Percentiles rank a stretch among this genome's conserved stretches.
Conservation (phyloP, 2,797 vertebrate genomes). For the Pyrocephalus nanus region DNA sequence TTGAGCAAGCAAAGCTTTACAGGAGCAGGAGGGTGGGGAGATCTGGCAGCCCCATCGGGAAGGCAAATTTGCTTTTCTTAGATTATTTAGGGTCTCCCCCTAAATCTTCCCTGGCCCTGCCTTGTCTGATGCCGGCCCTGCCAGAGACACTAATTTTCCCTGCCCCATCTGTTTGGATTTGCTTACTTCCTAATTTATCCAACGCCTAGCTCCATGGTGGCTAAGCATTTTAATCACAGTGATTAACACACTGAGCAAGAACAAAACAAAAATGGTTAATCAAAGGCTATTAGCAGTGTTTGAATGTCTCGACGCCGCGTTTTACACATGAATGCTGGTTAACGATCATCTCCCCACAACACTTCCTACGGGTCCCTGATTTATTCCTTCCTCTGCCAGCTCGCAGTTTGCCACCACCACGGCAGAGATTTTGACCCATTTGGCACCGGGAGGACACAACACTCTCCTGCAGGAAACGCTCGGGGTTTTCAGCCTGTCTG, state of each 20-base stretch:
- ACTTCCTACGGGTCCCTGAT: background rate
- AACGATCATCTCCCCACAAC: constrained; percentile 50
- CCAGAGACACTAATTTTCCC: constrained; percentile 55
- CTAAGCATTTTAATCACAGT: constrained; percentile 71
- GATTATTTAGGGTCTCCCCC: constrained; percentile 23
- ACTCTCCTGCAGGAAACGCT: background rate
- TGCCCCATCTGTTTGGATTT: constrained; percentile 71
- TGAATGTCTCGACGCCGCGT: constrained; percentile 27
- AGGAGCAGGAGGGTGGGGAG: background rate
- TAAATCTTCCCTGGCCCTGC: constrained; percentile 42
- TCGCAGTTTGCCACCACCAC: constrained; percentile 15
- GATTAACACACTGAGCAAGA: constrained; percentile 70
- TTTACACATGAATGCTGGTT: constrained; percentile 58
- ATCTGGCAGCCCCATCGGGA: background rate
- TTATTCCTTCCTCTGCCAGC: constrained; percentile 19
- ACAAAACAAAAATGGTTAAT: constrained; percentile 72
- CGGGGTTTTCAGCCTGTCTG: background rate
- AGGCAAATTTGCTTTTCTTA: background rate
- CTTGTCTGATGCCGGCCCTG: background rate
- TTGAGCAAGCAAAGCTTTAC: background rate
- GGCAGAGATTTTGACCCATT: constrained; percentile 24
- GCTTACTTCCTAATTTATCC: constrained; percentile 62
- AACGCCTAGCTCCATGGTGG: constrained; percentile 52
- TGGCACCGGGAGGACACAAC: constrained; percentile 3
- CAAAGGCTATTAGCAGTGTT: constrained; percentile 61